Evolutionary conservation across 2,797 vertebrate genomes (phyloP).

Genomic region (Lithobates sylvaticus): DNA sequence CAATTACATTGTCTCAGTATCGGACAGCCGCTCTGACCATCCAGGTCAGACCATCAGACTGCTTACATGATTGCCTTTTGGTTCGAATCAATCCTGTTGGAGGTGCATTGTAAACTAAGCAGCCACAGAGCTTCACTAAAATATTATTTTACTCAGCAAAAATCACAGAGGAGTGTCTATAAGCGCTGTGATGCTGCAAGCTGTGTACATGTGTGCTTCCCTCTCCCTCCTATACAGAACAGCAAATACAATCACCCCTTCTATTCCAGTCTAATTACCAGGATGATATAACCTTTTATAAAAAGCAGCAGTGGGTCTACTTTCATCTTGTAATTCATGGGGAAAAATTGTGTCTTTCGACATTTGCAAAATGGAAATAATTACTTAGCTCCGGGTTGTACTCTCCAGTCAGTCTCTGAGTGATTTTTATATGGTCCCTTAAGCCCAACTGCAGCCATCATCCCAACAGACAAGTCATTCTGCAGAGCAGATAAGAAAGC

Average conservation of each 20-base stretch:
- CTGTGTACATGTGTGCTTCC: constrained; percentile 27
- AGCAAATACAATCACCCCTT: constrained; percentile 66
- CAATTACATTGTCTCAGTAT: neutral
- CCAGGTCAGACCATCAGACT: neutral
- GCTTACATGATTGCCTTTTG: neutral
- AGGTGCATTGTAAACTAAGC: constrained; percentile 56
- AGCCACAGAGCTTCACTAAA: constrained; percentile 11
- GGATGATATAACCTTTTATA: constrained; percentile 68
- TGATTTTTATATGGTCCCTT: constrained; percentile 63
- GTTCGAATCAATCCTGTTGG: neutral
- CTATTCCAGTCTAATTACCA: constrained; percentile 69
- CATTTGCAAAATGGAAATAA: constrained; percentile 75
- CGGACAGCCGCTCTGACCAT: neutral
- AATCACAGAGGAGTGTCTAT: neutral
- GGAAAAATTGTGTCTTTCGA: constrained; percentile 67
- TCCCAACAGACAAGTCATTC: constrained; percentile 79
- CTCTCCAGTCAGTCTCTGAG: constrained; percentile 68
- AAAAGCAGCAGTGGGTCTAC: constrained; percentile 68
- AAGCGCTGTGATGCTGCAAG: neutral
- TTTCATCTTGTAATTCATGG: constrained; percentile 67
- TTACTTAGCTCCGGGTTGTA: constrained; percentile 66
- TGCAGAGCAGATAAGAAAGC: constrained; percentile 75
- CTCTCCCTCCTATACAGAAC: constrained; percentile 61
- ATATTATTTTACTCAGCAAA: constrained; percentile 14
- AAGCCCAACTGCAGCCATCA: constrained; percentile 70